Conservation (phyloP, 2,797 vertebrate genomes). For the Cynodonichthys magdalenae region DNA sequence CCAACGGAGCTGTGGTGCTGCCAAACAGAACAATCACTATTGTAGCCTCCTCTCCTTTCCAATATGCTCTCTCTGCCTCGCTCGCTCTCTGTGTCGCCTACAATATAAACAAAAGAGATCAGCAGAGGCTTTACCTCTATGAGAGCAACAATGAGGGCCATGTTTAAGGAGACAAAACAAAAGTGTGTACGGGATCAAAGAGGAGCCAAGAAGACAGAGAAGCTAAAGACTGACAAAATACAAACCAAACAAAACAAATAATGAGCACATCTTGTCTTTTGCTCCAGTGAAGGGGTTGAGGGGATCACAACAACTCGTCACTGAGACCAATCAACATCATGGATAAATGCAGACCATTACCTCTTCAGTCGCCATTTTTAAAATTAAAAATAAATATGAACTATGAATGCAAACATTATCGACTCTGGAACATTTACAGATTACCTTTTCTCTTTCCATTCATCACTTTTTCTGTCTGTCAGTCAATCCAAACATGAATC, state of each 20-base stretch:
- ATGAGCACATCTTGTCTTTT: slow-evolving; percentile 66
- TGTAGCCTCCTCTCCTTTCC: slow-evolving; percentile 75
- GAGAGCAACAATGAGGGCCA: slow-evolving; percentile 80
- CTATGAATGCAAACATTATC: slow-evolving; percentile 5
- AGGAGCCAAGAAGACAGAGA: slow-evolving; percentile 67
- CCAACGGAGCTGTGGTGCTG: slow-evolving; percentile 76
- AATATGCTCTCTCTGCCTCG: slow-evolving; percentile 58
- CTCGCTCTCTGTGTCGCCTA: slow-evolving; percentile 68
- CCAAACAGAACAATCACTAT: slow-evolving; percentile 83
- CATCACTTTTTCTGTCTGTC: not conserved
- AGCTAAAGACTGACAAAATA: slow-evolving; percentile 73
- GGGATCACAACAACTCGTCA: slow-evolving; percentile 27
- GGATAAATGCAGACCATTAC: slow-evolving; percentile 12
- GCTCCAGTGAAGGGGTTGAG: slow-evolving; percentile 21
- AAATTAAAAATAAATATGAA: slow-evolving; percentile 10
- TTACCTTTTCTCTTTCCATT: slow-evolving; percentile 12
- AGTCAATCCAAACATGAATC: slow-evolving; percentile 49
- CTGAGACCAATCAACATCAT: slow-evolving; percentile 21
- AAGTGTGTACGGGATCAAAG: slow-evolving; percentile 78
- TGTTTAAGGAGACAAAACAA: slow-evolving; percentile 82
- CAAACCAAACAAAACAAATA: slow-evolving; percentile 73
- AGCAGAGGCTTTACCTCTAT: slow-evolving; percentile 77
- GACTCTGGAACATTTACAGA: slow-evolving; percentile 22
- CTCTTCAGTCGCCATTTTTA: slow-evolving; percentile 16
- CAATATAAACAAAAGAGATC: slow-evolving; percentile 81